These are phyloP conservation scores for Rhamphomyia laevipes DNA, from an alignment of 2,888 invertebrate genomes.

Conservation along the genomic window DNA sequence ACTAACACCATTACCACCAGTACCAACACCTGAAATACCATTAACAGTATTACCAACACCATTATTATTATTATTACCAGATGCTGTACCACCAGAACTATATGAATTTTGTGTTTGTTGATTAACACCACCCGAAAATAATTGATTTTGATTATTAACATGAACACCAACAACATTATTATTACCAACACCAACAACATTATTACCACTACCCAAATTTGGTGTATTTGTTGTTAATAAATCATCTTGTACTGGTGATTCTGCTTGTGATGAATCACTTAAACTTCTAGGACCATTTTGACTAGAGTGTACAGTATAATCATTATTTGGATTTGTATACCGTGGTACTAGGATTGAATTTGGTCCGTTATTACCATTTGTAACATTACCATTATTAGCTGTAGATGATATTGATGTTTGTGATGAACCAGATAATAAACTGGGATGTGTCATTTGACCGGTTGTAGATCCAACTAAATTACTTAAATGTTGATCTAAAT, in stretches of 20 bases:
- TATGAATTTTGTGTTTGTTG: constrained; percentile 44
- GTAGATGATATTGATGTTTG: constrained; percentile 38
- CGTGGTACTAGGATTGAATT: constrained; percentile 51
- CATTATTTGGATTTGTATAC: constrained; percentile 49
- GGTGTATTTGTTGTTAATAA: constrained; percentile 53
- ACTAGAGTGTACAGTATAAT: constrained; percentile 46
- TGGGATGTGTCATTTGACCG: constrained; percentile 40
- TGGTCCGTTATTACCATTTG: constrained; percentile 16
- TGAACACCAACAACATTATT: constrained; percentile 20
- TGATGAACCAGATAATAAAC: constrained; percentile 37
- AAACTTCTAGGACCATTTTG: constrained; percentile 61
- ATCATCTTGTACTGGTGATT: constrained; percentile 73
- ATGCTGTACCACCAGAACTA: constrained; percentile 53
- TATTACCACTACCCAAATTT: constrained; percentile 46
- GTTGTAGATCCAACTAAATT: constrained; percentile 46
- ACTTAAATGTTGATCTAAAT: constrained; percentile 61
- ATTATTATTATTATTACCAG: constrained; percentile 18
- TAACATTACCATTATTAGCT: constrained; percentile 21
- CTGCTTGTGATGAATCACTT: constrained; percentile 72
- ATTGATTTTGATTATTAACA: neutral
- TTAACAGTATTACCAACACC: constrained; percentile 30
- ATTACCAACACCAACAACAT: constrained; percentile 23
- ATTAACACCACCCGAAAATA: constrained; percentile 23
- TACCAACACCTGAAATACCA: constrained; percentile 22
- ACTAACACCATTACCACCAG: constrained; percentile 22